These are phyloP conservation scores for Pristis pectinata DNA, from an alignment of 2,797 vertebrate genomes.

Conservation along the genomic window DNA sequence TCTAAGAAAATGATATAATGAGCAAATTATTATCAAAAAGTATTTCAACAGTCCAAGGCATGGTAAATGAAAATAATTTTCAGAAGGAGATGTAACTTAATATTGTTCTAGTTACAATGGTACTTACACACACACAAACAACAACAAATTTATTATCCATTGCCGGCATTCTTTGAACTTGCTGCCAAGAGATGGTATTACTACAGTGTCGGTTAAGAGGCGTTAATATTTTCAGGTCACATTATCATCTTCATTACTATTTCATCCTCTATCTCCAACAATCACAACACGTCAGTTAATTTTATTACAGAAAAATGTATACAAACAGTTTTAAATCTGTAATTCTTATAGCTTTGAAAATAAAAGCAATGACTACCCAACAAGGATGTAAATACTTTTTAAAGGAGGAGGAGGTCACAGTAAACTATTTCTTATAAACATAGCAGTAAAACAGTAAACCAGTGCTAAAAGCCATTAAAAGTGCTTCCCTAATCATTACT, in stretches of 20 bases:
- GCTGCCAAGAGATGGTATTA: not conserved
- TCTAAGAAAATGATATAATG: not conserved
- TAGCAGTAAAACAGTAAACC: not conserved
- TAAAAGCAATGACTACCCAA: not conserved
- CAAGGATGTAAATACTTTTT: no score
- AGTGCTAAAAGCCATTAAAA: not conserved
- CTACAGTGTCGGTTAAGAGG: not conserved
- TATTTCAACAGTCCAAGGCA: not conserved
- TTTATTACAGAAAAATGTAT: not conserved
- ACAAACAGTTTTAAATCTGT: not conserved
- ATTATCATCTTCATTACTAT: not conserved
- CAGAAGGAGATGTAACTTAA: not conserved
- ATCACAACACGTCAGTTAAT: not conserved
- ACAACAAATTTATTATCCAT: not conserved
- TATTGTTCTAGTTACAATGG: not conserved
- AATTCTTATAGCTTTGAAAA: not conserved
- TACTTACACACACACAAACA: not conserved
- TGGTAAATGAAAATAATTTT: not conserved
- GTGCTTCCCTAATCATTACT: not conserved
- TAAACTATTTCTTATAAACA: not conserved
- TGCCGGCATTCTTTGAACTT: not conserved
- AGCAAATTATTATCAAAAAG: not conserved
- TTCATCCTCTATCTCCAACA: not conserved
- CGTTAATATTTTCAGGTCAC: not conserved
- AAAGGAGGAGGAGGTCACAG: not conserved